Conservation (phyloP, 1,140 invertebrate genomes). For the Scaptomyza pallida region DNA sequence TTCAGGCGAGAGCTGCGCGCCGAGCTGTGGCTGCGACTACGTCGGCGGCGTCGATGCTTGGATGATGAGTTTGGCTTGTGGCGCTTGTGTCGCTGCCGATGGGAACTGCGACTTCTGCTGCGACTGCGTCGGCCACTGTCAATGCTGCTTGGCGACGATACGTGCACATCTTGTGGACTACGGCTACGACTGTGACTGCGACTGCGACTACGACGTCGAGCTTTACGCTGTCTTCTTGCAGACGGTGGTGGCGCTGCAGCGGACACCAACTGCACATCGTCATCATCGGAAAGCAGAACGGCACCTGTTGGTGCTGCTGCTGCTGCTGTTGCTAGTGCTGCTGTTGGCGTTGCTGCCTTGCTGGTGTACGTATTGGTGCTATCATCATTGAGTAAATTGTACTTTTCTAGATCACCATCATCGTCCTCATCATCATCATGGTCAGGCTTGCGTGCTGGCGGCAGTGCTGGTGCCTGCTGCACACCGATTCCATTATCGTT, state of each 20-base stretch:
- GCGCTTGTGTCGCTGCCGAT: constrained; percentile 34
- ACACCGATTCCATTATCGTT: background rate
- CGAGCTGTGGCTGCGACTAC: constrained; percentile 40
- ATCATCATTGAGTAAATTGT: constrained; percentile 71
- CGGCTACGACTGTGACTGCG: constrained; percentile 23
- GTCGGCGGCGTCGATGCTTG: constrained; percentile 17
- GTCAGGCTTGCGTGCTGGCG: background rate
- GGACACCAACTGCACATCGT: constrained; percentile 70
- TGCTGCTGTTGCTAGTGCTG: background rate
- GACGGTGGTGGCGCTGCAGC: constrained; percentile 16
- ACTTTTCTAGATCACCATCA: constrained; percentile 64
- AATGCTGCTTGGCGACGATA: constrained; percentile 35
- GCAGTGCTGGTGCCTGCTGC: background rate
- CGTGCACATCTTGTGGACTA: constrained; percentile 10
- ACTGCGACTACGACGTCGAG: constrained; percentile 40
- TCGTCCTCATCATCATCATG: constrained; percentile 58
- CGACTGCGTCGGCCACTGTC: constrained; percentile 33
- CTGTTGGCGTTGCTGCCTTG: constrained; percentile 24
- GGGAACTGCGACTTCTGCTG: constrained; percentile 34
- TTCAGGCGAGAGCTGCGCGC: constrained; percentile 12
- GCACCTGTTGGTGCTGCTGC: constrained; percentile 8
- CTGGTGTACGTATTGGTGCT: constrained; percentile 71
- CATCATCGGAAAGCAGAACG: constrained; percentile 74
- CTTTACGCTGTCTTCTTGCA: constrained; percentile 30
- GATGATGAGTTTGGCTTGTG: constrained; percentile 21